phyloP scores from a whole-genome alignment of 2,888 invertebrate species.

The Carabus problematicus region DNA sequence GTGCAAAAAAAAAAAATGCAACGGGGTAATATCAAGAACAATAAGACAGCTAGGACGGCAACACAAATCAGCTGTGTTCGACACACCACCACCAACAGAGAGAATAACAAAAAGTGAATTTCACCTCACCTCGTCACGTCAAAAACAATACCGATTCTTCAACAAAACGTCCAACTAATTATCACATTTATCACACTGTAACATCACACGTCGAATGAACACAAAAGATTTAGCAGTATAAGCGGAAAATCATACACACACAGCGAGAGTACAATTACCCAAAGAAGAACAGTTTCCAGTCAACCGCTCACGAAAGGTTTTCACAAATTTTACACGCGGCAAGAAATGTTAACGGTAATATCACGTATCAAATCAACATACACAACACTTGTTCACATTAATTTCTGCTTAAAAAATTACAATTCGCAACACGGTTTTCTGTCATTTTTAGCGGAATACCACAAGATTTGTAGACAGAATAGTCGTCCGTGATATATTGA shows the following conservation, averaged over 20 bases:
- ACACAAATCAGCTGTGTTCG: slow-evolving; percentile 38
- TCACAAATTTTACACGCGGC: slow-evolving; percentile 28
- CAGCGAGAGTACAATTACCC: slow-evolving; percentile 37
- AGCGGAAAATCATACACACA: slow-evolving; percentile 31
- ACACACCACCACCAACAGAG: slow-evolving; percentile 23
- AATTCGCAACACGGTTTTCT: slow-evolving; percentile 27
- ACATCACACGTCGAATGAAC: slow-evolving; percentile 35
- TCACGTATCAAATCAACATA: slow-evolving; percentile 7
- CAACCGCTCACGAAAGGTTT: slow-evolving; percentile 29
- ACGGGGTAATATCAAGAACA: not conserved
- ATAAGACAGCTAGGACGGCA: slow-evolving; percentile 16
- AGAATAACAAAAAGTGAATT: slow-evolving; percentile 21
- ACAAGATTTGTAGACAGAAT: slow-evolving; percentile 54
- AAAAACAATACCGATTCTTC: slow-evolving; percentile 29
- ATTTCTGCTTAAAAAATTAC: slow-evolving; percentile 3
- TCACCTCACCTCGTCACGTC: slow-evolving; percentile 28
- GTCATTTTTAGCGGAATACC: slow-evolving; percentile 36
- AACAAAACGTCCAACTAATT: slow-evolving; percentile 29
- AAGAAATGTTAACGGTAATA: not conserved
- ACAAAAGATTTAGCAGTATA: slow-evolving; percentile 37
- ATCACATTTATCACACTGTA: slow-evolving; percentile 40
- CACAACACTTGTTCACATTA: slow-evolving; percentile 11
- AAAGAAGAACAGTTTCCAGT: slow-evolving; percentile 28
- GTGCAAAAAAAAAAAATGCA: not conserved
- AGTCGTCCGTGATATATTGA: slow-evolving; percentile 56